These are phyloP conservation scores for Heteronetta atricapilla DNA, from an alignment of 2,113 vertebrate genomes.

Conservation along the genomic window DNA sequence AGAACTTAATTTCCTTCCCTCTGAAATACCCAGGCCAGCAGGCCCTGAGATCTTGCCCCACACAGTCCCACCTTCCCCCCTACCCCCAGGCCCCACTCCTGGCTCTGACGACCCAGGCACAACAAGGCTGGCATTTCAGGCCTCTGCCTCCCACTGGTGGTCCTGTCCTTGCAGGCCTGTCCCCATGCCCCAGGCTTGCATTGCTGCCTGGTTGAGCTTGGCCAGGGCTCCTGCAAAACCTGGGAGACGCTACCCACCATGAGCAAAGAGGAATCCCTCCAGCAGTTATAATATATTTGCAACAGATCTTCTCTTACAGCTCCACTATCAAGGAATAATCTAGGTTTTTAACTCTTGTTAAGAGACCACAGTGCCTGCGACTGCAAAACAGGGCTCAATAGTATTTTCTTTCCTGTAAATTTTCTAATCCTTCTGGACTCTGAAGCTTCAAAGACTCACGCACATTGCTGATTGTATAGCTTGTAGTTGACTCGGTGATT, in stretches of 20 bases:
- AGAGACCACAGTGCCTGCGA: rapidly evolving
- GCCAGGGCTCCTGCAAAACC: neutral
- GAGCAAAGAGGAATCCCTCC: neutral
- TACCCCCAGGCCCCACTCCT: neutral
- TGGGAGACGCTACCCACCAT: neutral
- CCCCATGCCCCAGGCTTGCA: neutral
- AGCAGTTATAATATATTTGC: neutral
- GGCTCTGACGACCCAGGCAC: neutral
- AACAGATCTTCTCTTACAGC: neutral
- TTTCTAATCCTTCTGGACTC: neutral
- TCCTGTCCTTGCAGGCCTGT: neutral
- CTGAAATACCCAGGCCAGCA: neutral
- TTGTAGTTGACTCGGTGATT: neutral
- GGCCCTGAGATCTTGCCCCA: neutral
- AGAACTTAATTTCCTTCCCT: neutral
- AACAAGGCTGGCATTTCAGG: neutral
- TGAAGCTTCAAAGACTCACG: neutral
- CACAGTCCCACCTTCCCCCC: neutral
- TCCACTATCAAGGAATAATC: neutral
- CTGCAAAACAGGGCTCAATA: neutral
- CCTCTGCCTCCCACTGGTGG: neutral
- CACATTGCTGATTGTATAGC: neutral
- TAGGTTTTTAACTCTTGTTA: neutral
- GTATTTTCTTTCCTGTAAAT: neutral
- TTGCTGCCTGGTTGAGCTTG: neutral